Conservation (phyloP, 2,888 invertebrate genomes). For the Amorpha juglandis region DNA sequence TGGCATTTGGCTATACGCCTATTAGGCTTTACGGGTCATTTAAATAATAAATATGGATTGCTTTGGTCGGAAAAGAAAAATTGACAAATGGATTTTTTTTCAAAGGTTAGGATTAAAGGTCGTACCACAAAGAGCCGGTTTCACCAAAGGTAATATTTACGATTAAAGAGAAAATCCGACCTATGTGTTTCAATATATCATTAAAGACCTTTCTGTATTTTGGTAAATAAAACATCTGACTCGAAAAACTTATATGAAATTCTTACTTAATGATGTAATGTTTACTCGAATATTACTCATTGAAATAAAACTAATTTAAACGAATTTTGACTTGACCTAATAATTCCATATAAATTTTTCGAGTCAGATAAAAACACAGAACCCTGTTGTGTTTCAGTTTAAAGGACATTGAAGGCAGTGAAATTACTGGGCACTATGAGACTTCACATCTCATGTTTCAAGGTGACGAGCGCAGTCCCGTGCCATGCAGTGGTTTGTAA, state of each 20-base stretch:
- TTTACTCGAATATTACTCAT: too few relatives aligned
- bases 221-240: background rate
- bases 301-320: too few relatives aligned
- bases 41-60: conserved; percentile 63
- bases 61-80: conserved; percentile 46
- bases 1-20: conserved; percentile 30
- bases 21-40: conserved; percentile 58
- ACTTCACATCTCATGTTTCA: too few relatives aligned
- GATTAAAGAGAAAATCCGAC: background rate
- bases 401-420: too few relatives aligned
- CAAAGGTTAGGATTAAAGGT: conserved; percentile 4
- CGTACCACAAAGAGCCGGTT: background rate
- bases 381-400: too few relatives aligned
- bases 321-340: too few relatives aligned
- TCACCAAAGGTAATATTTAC: conserved; percentile 11
- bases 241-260: background rate
- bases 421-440: too few relatives aligned
- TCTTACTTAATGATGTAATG: too few relatives aligned
- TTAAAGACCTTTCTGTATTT: conserved; percentile 1
- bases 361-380: too few relatives aligned
- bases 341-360: too few relatives aligned
- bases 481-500: too few relatives aligned
- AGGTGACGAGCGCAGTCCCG: too few relatives aligned
- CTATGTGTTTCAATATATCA: background rate
- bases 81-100: conserved; percentile 24